Evolutionary conservation across 2,888 invertebrate species (phyloP), one percentile per base, ranked within the genome.

Genomic region (Drosophila nr. perissopoda): DNA sequence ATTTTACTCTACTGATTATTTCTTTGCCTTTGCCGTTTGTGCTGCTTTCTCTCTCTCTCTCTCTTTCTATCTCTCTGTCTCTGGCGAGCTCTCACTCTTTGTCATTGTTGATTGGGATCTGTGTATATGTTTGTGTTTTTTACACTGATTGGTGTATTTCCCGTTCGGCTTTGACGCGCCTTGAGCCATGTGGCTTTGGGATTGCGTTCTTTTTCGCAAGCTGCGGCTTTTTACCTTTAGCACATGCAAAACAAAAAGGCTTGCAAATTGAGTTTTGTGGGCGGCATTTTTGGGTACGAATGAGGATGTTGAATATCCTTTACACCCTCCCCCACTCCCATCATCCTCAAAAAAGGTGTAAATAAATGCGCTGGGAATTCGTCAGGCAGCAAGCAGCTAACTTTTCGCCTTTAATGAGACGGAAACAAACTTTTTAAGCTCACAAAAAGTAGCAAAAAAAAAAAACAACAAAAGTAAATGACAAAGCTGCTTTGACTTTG

Each of bases 81-180:
- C 10, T 49, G 8, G 13, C 25, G 27, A 4, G 52, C 21, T 60
- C 7, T 25, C 5, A 46, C 6, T 57, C 16, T 56, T 6, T 69
- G 54, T 61, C 40, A 31, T 51, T 67, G 42, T 76, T 46, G 33
- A 57, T 38, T 74, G 21, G 49, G n/a, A 57, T 60, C 31, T 63
- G 31, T 64, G 40, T 62, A 29, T 73, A 6, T 73, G 27, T 64
- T 70, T 54, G 56, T 68, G 69, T 83, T 89, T 87, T 86, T 85
- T 88, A 88, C 83, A 85, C 80, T 88, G 87, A 88, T 88, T 88
- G 87, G 88, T 88, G 87, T 89, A 88, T 89, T 88, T 88, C 75
- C 85, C 88, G 82, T 83, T 88, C 78, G 89, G 76, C 76, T 87
- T 78, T 87, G 88, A 83, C 76, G 80, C 80, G 88, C 82, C 88